These are phyloP conservation scores for Thaumetopoea pityocampa DNA, from an alignment of 1,140 invertebrate species.

Conservation along the genomic window DNA sequence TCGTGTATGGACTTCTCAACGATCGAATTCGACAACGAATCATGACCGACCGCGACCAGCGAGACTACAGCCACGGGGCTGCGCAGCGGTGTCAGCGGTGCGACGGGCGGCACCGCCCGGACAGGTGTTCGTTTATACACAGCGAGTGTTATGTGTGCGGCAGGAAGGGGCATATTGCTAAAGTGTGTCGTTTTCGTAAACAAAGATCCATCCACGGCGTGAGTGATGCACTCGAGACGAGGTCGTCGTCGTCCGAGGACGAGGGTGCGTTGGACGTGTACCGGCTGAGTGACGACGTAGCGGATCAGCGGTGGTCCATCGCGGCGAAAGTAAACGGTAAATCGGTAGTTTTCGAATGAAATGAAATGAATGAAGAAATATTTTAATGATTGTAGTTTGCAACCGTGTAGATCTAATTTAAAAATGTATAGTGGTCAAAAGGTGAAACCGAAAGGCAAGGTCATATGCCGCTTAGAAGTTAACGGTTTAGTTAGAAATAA, in stretches of 20 bases:
- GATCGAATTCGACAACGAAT: too few species aligned
- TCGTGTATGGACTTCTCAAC: too few species aligned
- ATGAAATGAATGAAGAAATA: too few species aligned
- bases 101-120: background rate
- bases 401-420: too few species aligned
- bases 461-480: too few species aligned
- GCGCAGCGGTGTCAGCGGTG: conserved; percentile 9
- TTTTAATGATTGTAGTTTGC: too few species aligned
- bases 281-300: conserved; percentile 5
- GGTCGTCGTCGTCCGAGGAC: background rate
- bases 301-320: background rate
- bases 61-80: too few species aligned
- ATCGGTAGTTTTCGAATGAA: conserved; percentile 5
- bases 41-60: too few species aligned
- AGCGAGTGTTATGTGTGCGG: conserved; percentile 11
- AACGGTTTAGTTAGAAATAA: too few species aligned
- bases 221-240: background rate
- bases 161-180: conserved; percentile 6
- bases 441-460: too few species aligned
- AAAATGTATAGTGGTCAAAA: too few species aligned
- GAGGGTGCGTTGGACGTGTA: background rate
- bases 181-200: conserved; percentile 7
- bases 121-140: conserved; percentile 3
- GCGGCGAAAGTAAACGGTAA: background rate
- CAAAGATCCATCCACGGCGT: background rate